A percentile compares a stretch with the other conserved stretches of the same genome.
These are phyloP conservation scores for Stenchaetothrips biformis DNA, from an alignment of 2,888 invertebrate species.

Conservation along the genomic window DNA sequence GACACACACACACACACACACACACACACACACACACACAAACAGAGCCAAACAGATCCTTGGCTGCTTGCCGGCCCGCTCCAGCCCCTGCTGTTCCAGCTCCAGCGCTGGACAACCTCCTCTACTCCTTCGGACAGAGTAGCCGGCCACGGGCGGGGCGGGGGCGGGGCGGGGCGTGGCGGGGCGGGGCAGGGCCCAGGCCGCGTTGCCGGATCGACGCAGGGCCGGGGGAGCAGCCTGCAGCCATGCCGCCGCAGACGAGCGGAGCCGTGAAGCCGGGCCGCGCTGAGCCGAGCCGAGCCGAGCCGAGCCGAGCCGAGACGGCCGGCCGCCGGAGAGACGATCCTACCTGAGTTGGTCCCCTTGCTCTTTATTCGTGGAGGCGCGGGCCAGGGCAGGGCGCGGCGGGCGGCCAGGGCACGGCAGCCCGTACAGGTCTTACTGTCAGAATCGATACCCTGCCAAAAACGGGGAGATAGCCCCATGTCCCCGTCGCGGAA, in stretches of 20 bases:
- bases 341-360: neutral
- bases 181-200: neutral
- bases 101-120: neutral
- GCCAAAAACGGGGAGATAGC: neutral
- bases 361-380: neutral
- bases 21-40: neutral
- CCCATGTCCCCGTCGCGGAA: neutral
- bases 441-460: constrained; percentile 21
- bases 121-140: neutral
- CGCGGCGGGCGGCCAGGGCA: neutral
- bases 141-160: neutral
- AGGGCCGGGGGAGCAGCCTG: constrained; percentile 2
- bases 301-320: neutral
- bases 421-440: constrained; percentile 3
- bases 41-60: neutral
- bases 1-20: neutral
- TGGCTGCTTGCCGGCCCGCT: neutral
- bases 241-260: constrained; percentile 7
- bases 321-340: neutral
- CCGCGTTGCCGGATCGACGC: constrained; percentile 10
- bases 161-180: neutral
- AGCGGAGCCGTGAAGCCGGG: neutral
- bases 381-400: neutral
- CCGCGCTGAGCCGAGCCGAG: neutral
- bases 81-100: neutral